Base-by-base conservation (phyloP, 2,113 vertebrate species). In the Podilymbus podiceps region DNA sequence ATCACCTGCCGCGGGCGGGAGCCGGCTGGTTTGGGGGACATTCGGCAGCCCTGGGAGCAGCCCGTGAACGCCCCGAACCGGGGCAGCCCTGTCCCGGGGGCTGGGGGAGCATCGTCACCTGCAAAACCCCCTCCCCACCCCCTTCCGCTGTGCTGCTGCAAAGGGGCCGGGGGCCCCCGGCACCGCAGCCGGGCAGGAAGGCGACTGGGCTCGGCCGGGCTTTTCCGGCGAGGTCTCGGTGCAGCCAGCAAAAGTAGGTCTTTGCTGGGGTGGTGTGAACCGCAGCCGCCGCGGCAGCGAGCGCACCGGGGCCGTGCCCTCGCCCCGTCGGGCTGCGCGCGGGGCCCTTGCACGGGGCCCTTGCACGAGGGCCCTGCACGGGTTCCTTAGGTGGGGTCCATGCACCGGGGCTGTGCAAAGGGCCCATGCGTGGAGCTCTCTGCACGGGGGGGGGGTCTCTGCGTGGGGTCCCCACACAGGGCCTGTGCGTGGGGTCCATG, bases 231-330 rank as follows among this genome's bases (percentile, higher is more conserved):
- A 22, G 31, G 31, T 35, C 24, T 18, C 3, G 21, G 62, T 46
- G 5, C 7, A 5, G 22, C 7, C 59, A 13, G 83, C 76, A 49
- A 9, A n/a, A 13, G 2, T 2, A 31, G 56, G 72, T 14, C 33
- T n/a, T 15, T 21, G 9, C 55, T 9, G 19, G 18, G 1, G 88
- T 0, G 59, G 42, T 10, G 59, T 5, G 44, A 89, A 19, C 33
- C 59, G 2, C 17, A 20, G 72, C 55, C 0, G 9, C 33, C 7
- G 27, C 1, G 3, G 35, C 52, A 52, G 10, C 2, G 22, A 15
- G 24, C 1, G 25, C 25, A 3, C 1, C 1, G 13, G 44, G 15
- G 3, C 44, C 3, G 19, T 1, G n/a, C 27, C 10, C 27, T 12
- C 50, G 22, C 38, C 58, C 20, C 4, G 7, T 5, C 8, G 9